Conservation (phyloP, 2,888 invertebrate genomes). For the Meiosimyza platycephala region DNA sequence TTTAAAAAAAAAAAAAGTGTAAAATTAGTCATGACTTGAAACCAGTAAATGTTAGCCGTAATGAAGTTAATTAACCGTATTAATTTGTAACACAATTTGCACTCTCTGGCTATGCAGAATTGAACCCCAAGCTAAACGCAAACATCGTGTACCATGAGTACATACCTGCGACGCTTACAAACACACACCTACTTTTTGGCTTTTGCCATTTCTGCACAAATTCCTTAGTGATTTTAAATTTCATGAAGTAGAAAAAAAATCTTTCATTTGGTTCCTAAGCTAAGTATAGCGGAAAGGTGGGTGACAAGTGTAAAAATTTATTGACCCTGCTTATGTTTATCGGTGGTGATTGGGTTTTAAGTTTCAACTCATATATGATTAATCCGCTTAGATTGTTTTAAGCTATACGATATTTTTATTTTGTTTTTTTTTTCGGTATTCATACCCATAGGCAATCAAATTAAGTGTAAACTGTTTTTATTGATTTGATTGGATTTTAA, state of each 20-base stretch:
- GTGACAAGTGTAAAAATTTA: no score
- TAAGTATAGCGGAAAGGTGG: no score
- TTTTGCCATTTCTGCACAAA: constrained; percentile 15
- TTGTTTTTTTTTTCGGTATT: background rate
- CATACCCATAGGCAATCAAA: constrained; percentile 1
- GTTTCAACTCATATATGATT: background rate
- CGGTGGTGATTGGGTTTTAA: no score
- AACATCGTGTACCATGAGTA: no score
- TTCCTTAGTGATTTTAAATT: constrained; percentile 11
- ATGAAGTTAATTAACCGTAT: constrained; percentile 38
- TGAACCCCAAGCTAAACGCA: background rate
- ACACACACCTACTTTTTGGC: constrained; percentile 24
- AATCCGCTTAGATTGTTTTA: constrained; percentile 22
- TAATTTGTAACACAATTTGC: constrained; percentile 34
- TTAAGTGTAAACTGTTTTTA: constrained; percentile 13
- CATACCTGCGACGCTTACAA: background rate
- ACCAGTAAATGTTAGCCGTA: constrained; percentile 24
- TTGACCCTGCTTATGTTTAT: no score
- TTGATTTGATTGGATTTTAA: constrained; percentile 6
- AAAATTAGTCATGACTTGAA: background rate
- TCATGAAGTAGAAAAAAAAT: background rate
- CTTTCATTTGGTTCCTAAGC: no score
- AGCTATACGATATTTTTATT: background rate
- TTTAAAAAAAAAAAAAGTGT: background rate
- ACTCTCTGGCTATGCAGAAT: background rate